A percentile compares a stretch with the other conserved stretches of the same genome.
Evolutionary conservation across 2,888 invertebrate species (phyloP).

Genomic region (Cerastis leucographa): DNA sequence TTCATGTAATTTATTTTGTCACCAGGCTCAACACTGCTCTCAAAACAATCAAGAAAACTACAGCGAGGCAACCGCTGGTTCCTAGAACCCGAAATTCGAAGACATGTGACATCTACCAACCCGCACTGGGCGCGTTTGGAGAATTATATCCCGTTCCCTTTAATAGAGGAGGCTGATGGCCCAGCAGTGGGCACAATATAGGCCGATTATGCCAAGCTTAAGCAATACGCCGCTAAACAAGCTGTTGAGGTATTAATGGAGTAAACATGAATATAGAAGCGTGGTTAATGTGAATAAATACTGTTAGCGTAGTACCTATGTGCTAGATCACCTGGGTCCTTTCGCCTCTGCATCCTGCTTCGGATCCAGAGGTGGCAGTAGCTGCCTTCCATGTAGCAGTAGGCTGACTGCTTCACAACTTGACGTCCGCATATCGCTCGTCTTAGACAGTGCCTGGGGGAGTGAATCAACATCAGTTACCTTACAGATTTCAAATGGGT

Average conservation of each 20-base stretch:
- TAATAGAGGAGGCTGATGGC: too few species aligned
- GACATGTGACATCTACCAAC: background rate
- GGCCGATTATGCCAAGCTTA: background rate
- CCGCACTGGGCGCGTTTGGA: too few species aligned
- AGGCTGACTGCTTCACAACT: slow-evolving; percentile 95
- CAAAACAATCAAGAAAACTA: background rate
- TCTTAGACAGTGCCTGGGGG: slow-evolving; percentile 93
- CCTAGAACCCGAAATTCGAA: background rate
- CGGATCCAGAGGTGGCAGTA: slow-evolving; percentile 94
- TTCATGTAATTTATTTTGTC: too few species aligned
- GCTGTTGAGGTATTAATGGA: slow-evolving; percentile 30
- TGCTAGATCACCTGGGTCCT: slow-evolving; percentile 88
- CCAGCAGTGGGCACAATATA: background rate
- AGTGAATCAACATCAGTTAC: slow-evolving; percentile 74
- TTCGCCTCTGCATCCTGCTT: slow-evolving; percentile 84
- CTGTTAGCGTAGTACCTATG: slow-evolving; percentile 87
- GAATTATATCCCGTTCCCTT: too few species aligned
- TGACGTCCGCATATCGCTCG: slow-evolving; percentile 94
- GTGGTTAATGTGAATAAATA: slow-evolving; percentile 71
- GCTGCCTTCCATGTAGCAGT: slow-evolving; percentile 95
- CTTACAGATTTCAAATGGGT: background rate
- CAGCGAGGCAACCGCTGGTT: too few species aligned
- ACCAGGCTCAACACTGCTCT: background rate
- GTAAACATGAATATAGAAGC: slow-evolving; percentile 37
- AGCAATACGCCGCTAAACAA: background rate